These are phyloP conservation scores for Scalopus aquaticus DNA, from an alignment of 2,113 vertebrate genomes.

Conservation along the genomic window DNA sequence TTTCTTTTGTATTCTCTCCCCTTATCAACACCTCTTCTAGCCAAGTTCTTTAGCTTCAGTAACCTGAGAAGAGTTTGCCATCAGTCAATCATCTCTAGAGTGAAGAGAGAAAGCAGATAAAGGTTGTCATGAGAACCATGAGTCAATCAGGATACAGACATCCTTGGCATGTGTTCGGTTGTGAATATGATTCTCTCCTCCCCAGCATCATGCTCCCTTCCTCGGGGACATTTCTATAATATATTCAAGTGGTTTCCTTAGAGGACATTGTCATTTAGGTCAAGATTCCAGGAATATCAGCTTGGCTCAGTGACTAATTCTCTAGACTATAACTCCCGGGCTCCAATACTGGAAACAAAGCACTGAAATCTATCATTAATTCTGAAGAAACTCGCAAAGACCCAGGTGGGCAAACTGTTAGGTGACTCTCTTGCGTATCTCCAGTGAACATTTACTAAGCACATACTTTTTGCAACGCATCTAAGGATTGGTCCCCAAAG, in stretches of 20 bases:
- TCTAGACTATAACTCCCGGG: background rate
- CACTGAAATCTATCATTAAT: background rate
- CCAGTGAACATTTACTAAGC: background rate
- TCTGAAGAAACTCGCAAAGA: background rate
- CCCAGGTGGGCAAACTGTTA: background rate
- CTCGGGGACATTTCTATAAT: background rate
- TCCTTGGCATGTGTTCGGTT: fast-evolving
- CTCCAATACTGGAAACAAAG: background rate
- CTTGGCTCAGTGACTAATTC: background rate
- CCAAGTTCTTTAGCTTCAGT: background rate
- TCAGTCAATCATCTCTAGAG: background rate
- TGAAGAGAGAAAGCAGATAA: background rate
- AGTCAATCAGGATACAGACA: background rate
- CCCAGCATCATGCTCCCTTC: background rate
- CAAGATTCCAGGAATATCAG: background rate
- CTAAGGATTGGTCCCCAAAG: background rate
- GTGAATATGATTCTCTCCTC: background rate
- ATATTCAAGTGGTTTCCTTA: background rate
- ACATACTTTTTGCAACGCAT: background rate
- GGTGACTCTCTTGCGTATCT: background rate
- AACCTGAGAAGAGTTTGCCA: background rate
- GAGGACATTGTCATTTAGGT: background rate
- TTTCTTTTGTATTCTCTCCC: background rate
- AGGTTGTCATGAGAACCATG: background rate
- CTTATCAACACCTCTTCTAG: background rate